Evolutionary conservation across 1,140 invertebrate genomes (phyloP), one percentile per base, ranked within the genome.

Genomic region (Polyergus mexicanus): DNA sequence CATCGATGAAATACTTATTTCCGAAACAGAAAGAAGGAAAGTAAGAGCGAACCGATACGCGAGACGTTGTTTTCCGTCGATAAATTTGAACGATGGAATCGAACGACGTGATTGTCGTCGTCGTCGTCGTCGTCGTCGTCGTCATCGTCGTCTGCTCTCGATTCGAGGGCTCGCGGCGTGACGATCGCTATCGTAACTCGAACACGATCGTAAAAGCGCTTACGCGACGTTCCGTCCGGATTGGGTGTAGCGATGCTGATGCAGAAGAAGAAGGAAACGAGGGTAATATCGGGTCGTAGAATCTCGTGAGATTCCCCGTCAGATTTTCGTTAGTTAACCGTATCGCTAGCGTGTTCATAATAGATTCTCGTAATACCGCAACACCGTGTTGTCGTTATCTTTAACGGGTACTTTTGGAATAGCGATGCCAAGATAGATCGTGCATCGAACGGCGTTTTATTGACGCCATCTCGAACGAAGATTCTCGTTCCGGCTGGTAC

Each of bases 191-290:
- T 90, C 89, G 88, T 86, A 62, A 87, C 86, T 88, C 78, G 86
- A 89, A 88, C 86, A 84, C 75, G 90, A 85, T 91, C 90, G 90
- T 91, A 91, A 91, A 91, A 91, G 88, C 90, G 88, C 90, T 91
- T 91, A 91, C 90, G 90, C 90, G 88, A 91, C 85, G 83, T 91
- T 91, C 91, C 88, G 90, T 84, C 75, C 86, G 86, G 89, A 89
- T 91, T 88, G 86, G 88, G 78, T 84, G 81, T 78, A 87, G 76
- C 83, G 85, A 28, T 86, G 74, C 85, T 80, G 89, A 90, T 90
- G 87, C 85, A 84, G 75, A 89, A 84, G 72, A 85, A 86, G 75
- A 65, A 77, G 71, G 76, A 76, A 86, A 89, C 54, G 76, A 54
- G 74, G 77, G 69, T 60, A 32, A 84, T 38, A 72, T 77, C 86